These are phyloP conservation scores for Scyliorhinus canicula DNA, from an alignment of 2,797 vertebrate species.

Conservation along the genomic window DNA sequence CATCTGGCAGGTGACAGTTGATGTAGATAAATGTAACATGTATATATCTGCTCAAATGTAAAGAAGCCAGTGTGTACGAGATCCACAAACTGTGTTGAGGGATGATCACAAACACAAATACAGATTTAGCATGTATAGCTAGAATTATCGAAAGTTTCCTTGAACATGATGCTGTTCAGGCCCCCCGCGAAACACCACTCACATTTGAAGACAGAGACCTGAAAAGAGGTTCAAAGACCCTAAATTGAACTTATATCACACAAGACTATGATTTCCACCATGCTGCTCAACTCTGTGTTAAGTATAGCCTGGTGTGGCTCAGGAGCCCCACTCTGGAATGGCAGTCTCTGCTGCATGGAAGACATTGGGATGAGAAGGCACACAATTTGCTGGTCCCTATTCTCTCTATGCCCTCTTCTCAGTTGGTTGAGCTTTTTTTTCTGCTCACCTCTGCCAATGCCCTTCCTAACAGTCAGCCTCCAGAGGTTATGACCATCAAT, in stretches of 20 bases:
- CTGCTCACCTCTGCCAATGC: too few species aligned
- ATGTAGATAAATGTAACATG: background rate
- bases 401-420: too few species aligned
- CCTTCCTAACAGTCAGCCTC: too few species aligned
- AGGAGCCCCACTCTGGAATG: too few species aligned
- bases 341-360: too few species aligned
- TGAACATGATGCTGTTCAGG: background rate
- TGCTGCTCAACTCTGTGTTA: too few species aligned
- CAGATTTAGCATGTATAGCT: background rate
- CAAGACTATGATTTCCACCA: too few species aligned
- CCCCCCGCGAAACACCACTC: background rate
- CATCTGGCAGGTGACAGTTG: background rate
- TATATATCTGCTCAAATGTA: background rate
- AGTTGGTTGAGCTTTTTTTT: too few species aligned
- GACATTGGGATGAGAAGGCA: too few species aligned
- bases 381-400: too few species aligned
- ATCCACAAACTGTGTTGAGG: background rate
- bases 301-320: too few species aligned
- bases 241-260: background rate
- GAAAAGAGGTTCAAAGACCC: background rate
- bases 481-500: too few species aligned
- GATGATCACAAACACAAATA: background rate
- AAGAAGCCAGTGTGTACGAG: background rate
- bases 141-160: background rate
- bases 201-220: background rate